phyloP scores from a whole-genome alignment of 53 echinoderm and acorn worm genomes.

The Temnopleurus reevesii region DNA sequence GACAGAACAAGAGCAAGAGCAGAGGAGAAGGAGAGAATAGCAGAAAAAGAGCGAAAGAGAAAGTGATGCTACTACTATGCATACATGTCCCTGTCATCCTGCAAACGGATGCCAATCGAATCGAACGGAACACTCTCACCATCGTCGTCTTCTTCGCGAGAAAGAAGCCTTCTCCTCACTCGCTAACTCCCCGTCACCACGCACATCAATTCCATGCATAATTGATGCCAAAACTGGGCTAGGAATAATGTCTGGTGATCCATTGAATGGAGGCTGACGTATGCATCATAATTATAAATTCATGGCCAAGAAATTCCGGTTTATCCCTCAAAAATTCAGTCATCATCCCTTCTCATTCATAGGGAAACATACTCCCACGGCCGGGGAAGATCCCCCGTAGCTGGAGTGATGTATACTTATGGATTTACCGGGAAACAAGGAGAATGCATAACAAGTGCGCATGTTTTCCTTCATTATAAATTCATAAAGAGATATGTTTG shows the following conservation, averaged over 20 bases:
- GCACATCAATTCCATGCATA: constrained; percentile 49
- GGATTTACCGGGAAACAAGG: not conserved
- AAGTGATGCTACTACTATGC: constrained; percentile 16
- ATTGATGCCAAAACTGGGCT: constrained; percentile 52
- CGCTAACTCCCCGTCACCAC: not conserved
- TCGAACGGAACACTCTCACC: constrained; percentile 2
- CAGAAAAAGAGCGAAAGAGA: not conserved
- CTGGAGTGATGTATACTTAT: not conserved
- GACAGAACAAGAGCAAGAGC: too few species aligned
- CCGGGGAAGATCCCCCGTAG: not conserved
- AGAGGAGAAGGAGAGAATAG: not conserved
- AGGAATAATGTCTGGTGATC: constrained; percentile 45
- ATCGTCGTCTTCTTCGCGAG: too few species aligned
- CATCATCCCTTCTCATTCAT: constrained; percentile 23
- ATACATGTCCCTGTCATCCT: not conserved
- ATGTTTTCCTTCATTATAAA: not conserved
- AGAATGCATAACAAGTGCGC: not conserved
- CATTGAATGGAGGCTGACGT: constrained; percentile 17
- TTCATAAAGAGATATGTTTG: constrained; percentile 16
- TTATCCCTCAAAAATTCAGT: constrained; percentile 28
- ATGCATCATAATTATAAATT: constrained; percentile 35
- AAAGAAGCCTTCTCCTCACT: not conserved
- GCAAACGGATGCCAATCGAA: not conserved
- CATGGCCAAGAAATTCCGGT: not conserved
- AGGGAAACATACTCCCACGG: not conserved